These are phyloP conservation scores for Meloe dianella DNA, from an alignment of 2,888 invertebrate species.

Conservation along the genomic window DNA sequence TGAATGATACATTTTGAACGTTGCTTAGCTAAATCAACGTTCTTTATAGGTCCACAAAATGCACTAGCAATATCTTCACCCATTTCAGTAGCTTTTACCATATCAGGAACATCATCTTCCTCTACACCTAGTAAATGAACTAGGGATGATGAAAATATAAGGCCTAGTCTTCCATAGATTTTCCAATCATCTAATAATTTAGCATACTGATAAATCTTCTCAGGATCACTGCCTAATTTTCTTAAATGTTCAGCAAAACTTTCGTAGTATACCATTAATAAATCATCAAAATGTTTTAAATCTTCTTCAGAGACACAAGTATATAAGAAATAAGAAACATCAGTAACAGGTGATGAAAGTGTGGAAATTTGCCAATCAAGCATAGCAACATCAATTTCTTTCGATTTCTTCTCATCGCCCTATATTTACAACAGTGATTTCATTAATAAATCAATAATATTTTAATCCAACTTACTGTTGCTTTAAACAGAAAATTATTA, in stretches of 20 bases:
- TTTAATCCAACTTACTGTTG: neutral
- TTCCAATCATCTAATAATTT: constrained; percentile 15
- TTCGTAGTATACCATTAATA: constrained; percentile 14
- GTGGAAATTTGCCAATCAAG: constrained; percentile 19
- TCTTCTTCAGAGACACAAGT: constrained; percentile 10
- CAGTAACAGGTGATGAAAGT: constrained; percentile 9
- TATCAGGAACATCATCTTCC: neutral
- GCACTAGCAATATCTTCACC: neutral
- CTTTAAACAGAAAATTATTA: constrained; percentile 24
- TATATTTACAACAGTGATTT: too few species aligned
- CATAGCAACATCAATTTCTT: neutral
- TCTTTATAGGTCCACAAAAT: neutral
- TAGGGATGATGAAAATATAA: neutral
- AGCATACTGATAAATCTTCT: constrained; percentile 1
- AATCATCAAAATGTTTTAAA: constrained; percentile 14
- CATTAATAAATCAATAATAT: too few species aligned
- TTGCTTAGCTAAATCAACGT: neutral
- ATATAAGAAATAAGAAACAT: constrained; percentile 17
- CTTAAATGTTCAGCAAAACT: constrained; percentile 12
- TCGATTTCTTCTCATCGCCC: too few species aligned
- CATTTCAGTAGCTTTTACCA: neutral
- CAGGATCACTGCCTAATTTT: constrained; percentile 12
- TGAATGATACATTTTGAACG: neutral
- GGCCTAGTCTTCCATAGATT: neutral
- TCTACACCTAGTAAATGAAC: neutral